Percentiles rank a stretch among this genome's conserved stretches.
These are phyloP conservation scores for Apoderus coryli DNA, from an alignment of 2,888 invertebrate genomes.

Conservation along the genomic window DNA sequence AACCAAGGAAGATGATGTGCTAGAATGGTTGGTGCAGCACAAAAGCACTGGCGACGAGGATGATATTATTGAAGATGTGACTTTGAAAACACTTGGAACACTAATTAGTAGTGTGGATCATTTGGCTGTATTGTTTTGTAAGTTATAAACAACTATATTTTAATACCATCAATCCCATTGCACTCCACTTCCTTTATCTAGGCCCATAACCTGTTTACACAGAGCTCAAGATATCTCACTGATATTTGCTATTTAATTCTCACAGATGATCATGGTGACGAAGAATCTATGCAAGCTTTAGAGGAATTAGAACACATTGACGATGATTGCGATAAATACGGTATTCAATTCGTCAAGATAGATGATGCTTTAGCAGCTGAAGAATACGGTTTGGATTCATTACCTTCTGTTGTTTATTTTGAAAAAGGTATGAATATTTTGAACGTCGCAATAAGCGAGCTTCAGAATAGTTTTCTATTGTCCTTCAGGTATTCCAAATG, in stretches of 20 bases:
- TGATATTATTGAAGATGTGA: constrained; percentile 87
- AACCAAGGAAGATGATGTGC: constrained; percentile 78
- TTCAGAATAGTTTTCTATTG: no score
- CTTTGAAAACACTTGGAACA: constrained; percentile 75
- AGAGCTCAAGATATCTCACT: no score
- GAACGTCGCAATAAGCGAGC: no score
- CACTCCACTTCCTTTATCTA: background rate
- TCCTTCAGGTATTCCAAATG: constrained; percentile 79
- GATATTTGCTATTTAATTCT: constrained; percentile 7
- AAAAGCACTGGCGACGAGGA: constrained; percentile 89
- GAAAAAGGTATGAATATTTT: no score
- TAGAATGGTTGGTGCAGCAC: constrained; percentile 87
- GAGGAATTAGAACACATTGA: constrained; percentile 84
- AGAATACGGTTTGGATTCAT: constrained; percentile 61
- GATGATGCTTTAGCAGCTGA: constrained; percentile 72
- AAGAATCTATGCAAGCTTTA: constrained; percentile 74
- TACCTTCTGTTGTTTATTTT: constrained; percentile 80
- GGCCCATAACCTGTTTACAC: no score
- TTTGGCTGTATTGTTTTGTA: constrained; percentile 85
- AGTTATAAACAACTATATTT: constrained; percentile 29
- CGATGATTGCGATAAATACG: constrained; percentile 83
- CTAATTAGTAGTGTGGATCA: constrained; percentile 82
- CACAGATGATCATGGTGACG: constrained; percentile 77
- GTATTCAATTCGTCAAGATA: constrained; percentile 87
- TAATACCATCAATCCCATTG: background rate